Evolutionary conservation across 2,113 vertebrate genomes (phyloP).

Genomic region (Syngnathus typhle): DNA sequence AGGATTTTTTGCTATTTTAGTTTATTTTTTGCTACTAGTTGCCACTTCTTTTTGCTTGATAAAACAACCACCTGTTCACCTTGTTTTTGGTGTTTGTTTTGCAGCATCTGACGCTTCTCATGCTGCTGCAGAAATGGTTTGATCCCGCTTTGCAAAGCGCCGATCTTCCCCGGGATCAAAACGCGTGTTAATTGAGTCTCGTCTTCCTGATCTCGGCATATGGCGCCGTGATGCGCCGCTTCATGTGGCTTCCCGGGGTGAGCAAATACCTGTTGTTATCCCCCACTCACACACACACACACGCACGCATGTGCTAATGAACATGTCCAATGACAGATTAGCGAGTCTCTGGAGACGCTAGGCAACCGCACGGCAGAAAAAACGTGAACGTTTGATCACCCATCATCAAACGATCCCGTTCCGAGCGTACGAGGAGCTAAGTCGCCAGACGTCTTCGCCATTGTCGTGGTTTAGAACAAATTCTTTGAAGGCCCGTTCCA

Average conservation of each 20-base stretch:
- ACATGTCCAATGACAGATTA: conserved; percentile 56
- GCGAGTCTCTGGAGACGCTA: conserved; percentile 34
- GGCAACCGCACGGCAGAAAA: conserved; percentile 21
- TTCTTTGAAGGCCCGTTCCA: not conserved
- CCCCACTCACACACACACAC: conserved; percentile 20
- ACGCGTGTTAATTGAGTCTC: conserved; percentile 47
- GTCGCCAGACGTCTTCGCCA: not conserved
- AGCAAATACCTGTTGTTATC: conserved; percentile 23
- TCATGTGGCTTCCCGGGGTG: conserved; percentile 48
- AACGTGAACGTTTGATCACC: conserved; percentile 13
- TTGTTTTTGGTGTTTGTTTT: not conserved
- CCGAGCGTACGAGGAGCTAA: conserved; percentile 2
- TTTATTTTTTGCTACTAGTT: not conserved
- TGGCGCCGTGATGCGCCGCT: conserved; percentile 49
- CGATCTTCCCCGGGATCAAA: conserved; percentile 31
- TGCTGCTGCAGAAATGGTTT: not conserved
- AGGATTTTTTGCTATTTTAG: not conserved
- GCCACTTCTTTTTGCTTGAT: not conserved
- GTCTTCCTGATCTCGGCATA: conserved; percentile 51
- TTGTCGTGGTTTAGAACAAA: not conserved
- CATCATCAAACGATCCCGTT: conserved; percentile 34
- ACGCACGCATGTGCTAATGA: conserved; percentile 47
- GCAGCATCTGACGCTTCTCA: not conserved
- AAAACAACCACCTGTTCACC: not conserved
- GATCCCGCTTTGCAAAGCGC: conserved; percentile 10